Conservation (phyloP, 2,113 vertebrate species). For the Anoura caudifer region DNA sequence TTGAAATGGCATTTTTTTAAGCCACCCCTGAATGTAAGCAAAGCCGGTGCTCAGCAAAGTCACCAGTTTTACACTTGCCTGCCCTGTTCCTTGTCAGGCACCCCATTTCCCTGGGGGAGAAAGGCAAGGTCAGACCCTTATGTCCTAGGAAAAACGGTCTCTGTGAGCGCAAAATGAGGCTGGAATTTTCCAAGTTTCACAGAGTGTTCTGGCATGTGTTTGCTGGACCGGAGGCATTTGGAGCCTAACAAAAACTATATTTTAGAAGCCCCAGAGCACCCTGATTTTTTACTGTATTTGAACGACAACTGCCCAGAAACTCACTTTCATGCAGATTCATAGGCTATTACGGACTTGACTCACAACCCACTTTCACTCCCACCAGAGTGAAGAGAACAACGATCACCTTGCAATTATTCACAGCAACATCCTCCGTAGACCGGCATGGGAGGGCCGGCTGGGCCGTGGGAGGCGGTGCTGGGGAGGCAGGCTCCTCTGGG, state of each 20-base stretch:
- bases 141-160: neutral
- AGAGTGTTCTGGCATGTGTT: neutral
- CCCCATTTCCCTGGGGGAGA: neutral
- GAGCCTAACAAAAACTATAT: neutral
- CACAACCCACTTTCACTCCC: neutral
- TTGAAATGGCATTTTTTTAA: neutral
- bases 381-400: neutral
- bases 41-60: neutral
- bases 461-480: rapidly evolving
- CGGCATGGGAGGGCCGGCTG: neutral
- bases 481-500: neutral
- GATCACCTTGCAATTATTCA: neutral
- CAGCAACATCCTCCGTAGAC: neutral
- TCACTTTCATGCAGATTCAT: neutral
- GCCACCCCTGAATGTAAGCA: neutral
- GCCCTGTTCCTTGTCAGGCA: neutral
- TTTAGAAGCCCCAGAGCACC: neutral
- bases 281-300: neutral
- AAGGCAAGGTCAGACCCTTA: neutral
- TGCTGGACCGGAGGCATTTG: neutral
- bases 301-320: neutral
- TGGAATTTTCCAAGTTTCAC: neutral
- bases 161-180: neutral
- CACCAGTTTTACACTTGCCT: neutral
- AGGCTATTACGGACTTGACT: neutral